These are phyloP conservation scores for Serripes groenlandicus DNA, from an alignment of 2,888 invertebrate genomes.

Conservation along the genomic window DNA sequence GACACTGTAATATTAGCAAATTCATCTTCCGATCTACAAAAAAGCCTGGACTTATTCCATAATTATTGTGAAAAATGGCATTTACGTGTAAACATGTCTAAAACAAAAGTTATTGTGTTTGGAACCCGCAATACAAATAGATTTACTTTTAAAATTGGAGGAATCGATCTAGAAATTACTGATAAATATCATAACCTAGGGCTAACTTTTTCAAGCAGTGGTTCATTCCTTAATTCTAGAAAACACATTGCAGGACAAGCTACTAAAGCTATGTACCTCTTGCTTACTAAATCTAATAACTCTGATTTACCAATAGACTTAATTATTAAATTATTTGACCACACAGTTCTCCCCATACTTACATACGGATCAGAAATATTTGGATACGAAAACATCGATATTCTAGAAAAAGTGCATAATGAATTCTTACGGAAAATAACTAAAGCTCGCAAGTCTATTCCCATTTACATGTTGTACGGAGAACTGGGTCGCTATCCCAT, in stretches of 20 bases:
- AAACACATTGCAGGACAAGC: constrained; percentile 1
- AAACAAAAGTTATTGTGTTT: background rate
- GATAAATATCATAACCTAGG: constrained; percentile 14
- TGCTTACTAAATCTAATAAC: background rate
- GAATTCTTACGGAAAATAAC: constrained; percentile 19
- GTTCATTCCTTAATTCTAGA: background rate
- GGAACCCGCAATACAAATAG: background rate
- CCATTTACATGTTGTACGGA: constrained; percentile 15
- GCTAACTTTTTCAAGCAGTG: constrained; percentile 13
- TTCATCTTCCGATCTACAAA: no score
- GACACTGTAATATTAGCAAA: no score
- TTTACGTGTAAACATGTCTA: background rate
- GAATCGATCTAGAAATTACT: background rate
- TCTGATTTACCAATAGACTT: constrained; percentile 11
- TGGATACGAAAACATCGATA: constrained; percentile 16
- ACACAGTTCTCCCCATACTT: constrained; percentile 25
- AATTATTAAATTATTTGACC: constrained; percentile 14
- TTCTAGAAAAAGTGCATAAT: constrained; percentile 25
- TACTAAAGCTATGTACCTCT: background rate
- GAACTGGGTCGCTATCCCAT: constrained; percentile 23
- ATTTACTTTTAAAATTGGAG: background rate
- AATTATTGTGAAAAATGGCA: constrained; percentile 3
- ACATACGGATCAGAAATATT: constrained; percentile 26
- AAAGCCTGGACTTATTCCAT: background rate
- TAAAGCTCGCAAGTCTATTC: constrained; percentile 22